Conservation (phyloP, 2,888 invertebrate genomes). For the Andrena bicolor region DNA sequence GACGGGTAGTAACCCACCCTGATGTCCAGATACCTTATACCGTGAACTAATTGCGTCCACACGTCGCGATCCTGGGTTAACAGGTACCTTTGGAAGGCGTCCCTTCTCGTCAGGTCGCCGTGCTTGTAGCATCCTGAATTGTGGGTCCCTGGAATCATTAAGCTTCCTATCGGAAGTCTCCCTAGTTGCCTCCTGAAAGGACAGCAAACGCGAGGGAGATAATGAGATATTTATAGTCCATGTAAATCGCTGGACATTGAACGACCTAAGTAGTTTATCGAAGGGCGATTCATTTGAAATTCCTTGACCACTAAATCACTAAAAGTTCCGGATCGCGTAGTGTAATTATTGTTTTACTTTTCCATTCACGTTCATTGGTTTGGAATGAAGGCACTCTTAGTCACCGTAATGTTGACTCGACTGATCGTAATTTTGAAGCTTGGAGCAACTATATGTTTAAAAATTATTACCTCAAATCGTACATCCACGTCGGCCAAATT, state of each 20-base stretch:
- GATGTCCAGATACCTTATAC: constrained; percentile 93
- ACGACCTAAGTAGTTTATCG: too few species aligned
- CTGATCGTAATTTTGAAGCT: background rate
- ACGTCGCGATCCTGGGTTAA: constrained; percentile 91
- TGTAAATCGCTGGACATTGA: background rate
- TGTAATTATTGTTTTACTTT: too few species aligned
- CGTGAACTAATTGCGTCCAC: constrained; percentile 94
- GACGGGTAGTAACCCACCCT: constrained; percentile 90
- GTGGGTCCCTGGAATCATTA: constrained; percentile 87
- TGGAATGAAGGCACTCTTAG: too few species aligned
- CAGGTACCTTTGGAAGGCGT: constrained; percentile 84
- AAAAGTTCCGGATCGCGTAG: too few species aligned
- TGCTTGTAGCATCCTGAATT: constrained; percentile 87
- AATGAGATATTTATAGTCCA: background rate
- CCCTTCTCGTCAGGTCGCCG: constrained; percentile 85
- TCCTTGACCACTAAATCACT: background rate
- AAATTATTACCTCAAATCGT: constrained; percentile 85
- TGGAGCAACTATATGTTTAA: background rate
- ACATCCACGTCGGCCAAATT: constrained; percentile 95
- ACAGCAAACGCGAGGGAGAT: constrained; percentile 16
- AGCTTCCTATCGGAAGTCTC: constrained; percentile 86
- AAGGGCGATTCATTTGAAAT: background rate
- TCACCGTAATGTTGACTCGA: too few species aligned
- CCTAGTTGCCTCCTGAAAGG: constrained; percentile 86
- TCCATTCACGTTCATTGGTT: too few species aligned